A percentile compares a stretch with the other conserved stretches of the same genome.
phyloP scores from a whole-genome alignment of 2,113 vertebrate genomes.

The human (Homo sapiens) region GRCh38 chr3:174576501-174577000 shows the following conservation, averaged over 20 bases:
- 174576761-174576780: slow-evolving; percentile 79
- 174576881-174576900: slow-evolving; percentile 27
- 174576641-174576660: slow-evolving; percentile 77
- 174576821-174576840: slow-evolving; percentile 60
- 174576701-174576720: slow-evolving; percentile 65
- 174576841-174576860: slow-evolving; percentile 64
- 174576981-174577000: slow-evolving; percentile 68
- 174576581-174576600: slow-evolving; percentile 54
- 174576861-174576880: slow-evolving; percentile 57
- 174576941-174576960: slow-evolving; percentile 58
- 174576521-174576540: neutral
- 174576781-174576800: slow-evolving; percentile 73
- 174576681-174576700: slow-evolving; percentile 65
- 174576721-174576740: slow-evolving; percentile 82
- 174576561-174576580: slow-evolving; percentile 50
- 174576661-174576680: slow-evolving; percentile 57
- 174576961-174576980: slow-evolving; percentile 74
- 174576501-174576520: neutral
- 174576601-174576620: slow-evolving; percentile 73
- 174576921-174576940: too few relatives aligned
- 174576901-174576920: slow-evolving; percentile 11
- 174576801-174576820: slow-evolving; percentile 77
- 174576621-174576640: slow-evolving; percentile 75
- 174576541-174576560: slow-evolving; percentile 50
- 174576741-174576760: slow-evolving; percentile 74